Conservation (phyloP, 2,797 vertebrate genomes). For the Syngnathus acus region DNA sequence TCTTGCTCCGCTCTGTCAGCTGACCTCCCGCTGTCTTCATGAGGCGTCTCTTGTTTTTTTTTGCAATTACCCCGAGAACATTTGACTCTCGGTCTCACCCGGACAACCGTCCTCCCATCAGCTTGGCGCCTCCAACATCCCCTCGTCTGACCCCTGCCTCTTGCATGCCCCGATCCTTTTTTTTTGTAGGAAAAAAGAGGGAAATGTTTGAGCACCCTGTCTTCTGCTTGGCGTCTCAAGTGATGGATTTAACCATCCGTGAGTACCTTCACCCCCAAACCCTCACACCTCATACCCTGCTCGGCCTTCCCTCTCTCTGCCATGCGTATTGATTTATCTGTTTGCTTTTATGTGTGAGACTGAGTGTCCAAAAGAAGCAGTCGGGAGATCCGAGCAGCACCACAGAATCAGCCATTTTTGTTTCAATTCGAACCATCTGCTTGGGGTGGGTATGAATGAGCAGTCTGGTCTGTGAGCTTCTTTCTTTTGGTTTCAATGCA, state of each 20-base stretch:
- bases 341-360: conserved; percentile 58
- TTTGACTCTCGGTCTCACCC: conserved; percentile 45
- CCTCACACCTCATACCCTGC: conserved; percentile 49
- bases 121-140: conserved; percentile 85
- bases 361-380: conserved; percentile 52
- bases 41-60: conserved; percentile 65
- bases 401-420: conserved; percentile 38
- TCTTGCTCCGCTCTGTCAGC: conserved; percentile 78
- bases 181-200: conserved; percentile 99
- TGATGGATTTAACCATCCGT: conserved; percentile 99
- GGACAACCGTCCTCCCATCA: conserved; percentile 59
- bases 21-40: conserved; percentile 77
- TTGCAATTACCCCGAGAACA: conserved; percentile 31
- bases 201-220: conserved; percentile 99
- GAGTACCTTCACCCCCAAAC: conserved; percentile 85
- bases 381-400: conserved; percentile 43
- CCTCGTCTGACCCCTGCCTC: conserved; percentile 96
- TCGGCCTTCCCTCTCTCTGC: conserved; percentile 34
- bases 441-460: conserved; percentile 86
- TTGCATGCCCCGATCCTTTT: conserved; percentile 99
- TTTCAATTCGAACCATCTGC: conserved; percentile 73
- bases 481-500: conserved; percentile 87
- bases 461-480: conserved; percentile 86
- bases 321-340: conserved; percentile 45
- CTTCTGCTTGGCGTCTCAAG: conserved; percentile 99